Percentiles rank a stretch among this genome's conserved stretches.
phyloP scores from a whole-genome alignment of 2,797 vertebrate species.

The Clarias fuscus region DNA sequence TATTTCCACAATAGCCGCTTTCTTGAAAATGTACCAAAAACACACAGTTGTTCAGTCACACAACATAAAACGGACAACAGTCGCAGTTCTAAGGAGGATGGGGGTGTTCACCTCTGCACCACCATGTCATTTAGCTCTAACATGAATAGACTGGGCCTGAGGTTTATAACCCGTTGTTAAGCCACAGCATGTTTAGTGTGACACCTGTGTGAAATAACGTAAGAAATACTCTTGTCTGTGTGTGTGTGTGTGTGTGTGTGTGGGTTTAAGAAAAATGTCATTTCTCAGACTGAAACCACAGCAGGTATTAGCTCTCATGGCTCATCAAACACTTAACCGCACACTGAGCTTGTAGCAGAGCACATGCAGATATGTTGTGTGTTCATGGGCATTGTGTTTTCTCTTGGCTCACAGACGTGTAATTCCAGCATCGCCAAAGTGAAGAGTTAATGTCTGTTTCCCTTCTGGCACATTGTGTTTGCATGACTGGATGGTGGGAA shows the following conservation, averaged over 20 bases:
- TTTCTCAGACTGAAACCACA: constrained; percentile 40
- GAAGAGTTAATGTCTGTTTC: not conserved
- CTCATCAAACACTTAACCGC: constrained; percentile 52
- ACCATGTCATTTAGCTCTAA: not conserved
- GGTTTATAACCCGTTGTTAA: not conserved
- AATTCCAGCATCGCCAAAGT: not conserved
- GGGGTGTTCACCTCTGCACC: not conserved
- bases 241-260: not conserved
- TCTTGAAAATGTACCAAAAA: not conserved
- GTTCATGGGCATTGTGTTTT: constrained; percentile 5
- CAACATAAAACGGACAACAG: not conserved
- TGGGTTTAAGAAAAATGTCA: not conserved
- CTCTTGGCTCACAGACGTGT: not conserved
- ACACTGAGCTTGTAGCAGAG: constrained; percentile 33
- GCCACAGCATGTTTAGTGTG: not conserved
- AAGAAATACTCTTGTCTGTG: not conserved
- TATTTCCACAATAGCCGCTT: not conserved
- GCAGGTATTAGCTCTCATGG: constrained; percentile 34
- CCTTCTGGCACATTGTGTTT: not conserved
- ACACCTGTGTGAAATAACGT: not conserved
- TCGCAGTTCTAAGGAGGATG: not conserved
- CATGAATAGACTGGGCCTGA: not conserved
- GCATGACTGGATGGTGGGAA: not conserved
- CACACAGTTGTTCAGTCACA: not conserved
- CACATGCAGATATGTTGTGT: constrained; percentile 31